Conservation (phyloP, 1,140 invertebrate genomes). For the Atopsyche davidsoni region DNA sequence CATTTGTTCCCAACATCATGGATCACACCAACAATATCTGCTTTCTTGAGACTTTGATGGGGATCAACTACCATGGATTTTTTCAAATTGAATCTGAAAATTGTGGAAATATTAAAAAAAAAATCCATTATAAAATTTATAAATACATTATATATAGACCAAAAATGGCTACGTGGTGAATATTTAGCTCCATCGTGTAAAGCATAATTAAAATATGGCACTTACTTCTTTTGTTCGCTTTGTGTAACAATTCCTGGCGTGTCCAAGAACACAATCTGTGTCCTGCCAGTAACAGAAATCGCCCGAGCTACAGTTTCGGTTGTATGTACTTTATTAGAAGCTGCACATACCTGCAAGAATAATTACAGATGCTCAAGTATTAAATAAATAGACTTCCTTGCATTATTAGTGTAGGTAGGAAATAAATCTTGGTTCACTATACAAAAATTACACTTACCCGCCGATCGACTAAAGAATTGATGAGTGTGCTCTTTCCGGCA, state of each 20-base stretch:
- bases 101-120: conserved; percentile 22
- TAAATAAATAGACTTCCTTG: background rate
- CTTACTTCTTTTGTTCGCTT: conserved; percentile 60
- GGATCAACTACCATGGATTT: conserved; percentile 60
- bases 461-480: conserved; percentile 77
- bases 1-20: conserved; percentile 75
- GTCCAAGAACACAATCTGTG: conserved; percentile 84
- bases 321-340: conserved; percentile 86
- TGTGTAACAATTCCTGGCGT: conserved; percentile 73
- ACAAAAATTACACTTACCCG: conserved; percentile 51
- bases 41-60: conserved; percentile 57
- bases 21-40: conserved; percentile 79
- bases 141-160: background rate
- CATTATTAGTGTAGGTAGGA: background rate
- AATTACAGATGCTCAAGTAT: background rate
- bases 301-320: conserved; percentile 69
- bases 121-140: conserved; percentile 19
- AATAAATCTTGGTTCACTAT: background rate
- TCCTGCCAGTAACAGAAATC: conserved; percentile 63
- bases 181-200: background rate
- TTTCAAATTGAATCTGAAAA: conserved; percentile 60
- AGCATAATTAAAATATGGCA: conserved; percentile 1
- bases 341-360: conserved; percentile 68
- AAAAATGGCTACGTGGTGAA: background rate
- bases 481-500: conserved; percentile 89